A percentile compares a stretch with the other conserved stretches of the same genome.
phyloP scores from a whole-genome alignment of 2,113 vertebrate species.

The Vimba vimba region DNA sequence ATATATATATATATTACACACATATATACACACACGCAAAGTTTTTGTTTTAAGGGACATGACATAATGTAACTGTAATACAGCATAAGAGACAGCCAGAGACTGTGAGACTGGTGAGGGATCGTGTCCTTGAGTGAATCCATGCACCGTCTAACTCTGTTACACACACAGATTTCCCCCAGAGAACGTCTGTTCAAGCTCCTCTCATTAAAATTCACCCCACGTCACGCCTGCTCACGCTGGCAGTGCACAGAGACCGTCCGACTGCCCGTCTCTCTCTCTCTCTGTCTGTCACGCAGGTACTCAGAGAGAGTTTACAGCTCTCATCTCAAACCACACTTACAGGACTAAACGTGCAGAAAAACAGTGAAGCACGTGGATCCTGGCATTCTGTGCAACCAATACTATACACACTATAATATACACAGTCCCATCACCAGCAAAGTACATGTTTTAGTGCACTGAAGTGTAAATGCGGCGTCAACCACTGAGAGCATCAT shows the following conservation, averaged over 20 bases:
- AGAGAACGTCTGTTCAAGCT: conserved; percentile 31
- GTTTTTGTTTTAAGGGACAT: no score
- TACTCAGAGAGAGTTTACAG: background rate
- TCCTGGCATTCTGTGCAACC: background rate
- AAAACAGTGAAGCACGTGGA: background rate
- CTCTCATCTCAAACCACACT: background rate
- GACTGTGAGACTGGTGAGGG: background rate
- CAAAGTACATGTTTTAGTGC: background rate
- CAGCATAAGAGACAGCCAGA: background rate
- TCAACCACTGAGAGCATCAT: background rate
- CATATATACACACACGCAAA: no score
- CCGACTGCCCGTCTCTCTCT: conserved; percentile 6
- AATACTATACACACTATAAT: background rate
- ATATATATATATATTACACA: no score
- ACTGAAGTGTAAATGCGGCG: background rate
- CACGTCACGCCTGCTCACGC: conserved; percentile 48
- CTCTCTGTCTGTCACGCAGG: conserved; percentile 13
- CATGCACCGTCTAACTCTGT: conserved; percentile 6
- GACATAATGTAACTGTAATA: background rate
- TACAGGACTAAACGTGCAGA: background rate
- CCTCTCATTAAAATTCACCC: conserved; percentile 60
- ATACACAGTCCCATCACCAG: background rate
- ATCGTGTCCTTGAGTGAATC: conserved; percentile 44
- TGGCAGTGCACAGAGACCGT: conserved; percentile 52
- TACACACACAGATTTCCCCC: conserved; percentile 29